Percentiles rank a stretch among this genome's conserved stretches.
phyloP scores from a whole-genome alignment of 2,888 invertebrate genomes.

The Odontocolon sp. region DNA sequence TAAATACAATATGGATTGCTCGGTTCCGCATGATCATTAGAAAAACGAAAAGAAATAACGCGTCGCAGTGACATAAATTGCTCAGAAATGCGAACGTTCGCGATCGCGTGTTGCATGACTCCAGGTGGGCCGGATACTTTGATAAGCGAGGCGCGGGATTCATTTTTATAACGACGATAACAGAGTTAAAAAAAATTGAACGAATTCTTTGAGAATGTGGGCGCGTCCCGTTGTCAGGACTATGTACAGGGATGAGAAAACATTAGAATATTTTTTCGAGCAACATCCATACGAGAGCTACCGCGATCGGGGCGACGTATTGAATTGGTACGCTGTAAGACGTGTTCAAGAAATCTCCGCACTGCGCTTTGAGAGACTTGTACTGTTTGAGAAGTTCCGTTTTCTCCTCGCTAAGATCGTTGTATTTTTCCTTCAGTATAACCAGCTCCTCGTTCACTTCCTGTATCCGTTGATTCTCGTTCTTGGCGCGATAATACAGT shows the following conservation, averaged over 20 bases:
- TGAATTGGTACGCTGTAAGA: conserved; percentile 84
- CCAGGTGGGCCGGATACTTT: background rate
- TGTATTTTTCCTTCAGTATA: conserved; percentile 88
- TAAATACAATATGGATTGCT: conserved; percentile 57
- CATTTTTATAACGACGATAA: conserved; percentile 15
- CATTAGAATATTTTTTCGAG: conserved; percentile 80
- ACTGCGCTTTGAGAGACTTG: conserved; percentile 83
- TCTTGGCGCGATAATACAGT: conserved; percentile 73
- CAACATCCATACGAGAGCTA: conserved; percentile 84
- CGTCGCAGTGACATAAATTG: background rate
- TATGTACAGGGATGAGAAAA: conserved; percentile 54
- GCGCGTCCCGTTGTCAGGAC: background rate
- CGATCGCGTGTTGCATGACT: background rate
- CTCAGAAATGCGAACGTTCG: background rate
- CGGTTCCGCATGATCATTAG: conserved; percentile 33
- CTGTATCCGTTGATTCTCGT: conserved; percentile 83
- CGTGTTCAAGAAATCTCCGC: conserved; percentile 83
- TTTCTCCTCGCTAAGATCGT: conserved; percentile 85
- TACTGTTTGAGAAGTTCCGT: conserved; percentile 85
- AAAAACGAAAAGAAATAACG: conserved; percentile 9
- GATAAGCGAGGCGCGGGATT: conserved; percentile 37
- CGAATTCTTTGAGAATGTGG: conserved; percentile 8
- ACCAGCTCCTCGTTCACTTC: conserved; percentile 89
- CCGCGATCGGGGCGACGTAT: conserved; percentile 83
- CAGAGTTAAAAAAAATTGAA: background rate